phyloP scores from a whole-genome alignment of 2,113 vertebrate genomes.

The Microtus pennsylvanicus region DNA sequence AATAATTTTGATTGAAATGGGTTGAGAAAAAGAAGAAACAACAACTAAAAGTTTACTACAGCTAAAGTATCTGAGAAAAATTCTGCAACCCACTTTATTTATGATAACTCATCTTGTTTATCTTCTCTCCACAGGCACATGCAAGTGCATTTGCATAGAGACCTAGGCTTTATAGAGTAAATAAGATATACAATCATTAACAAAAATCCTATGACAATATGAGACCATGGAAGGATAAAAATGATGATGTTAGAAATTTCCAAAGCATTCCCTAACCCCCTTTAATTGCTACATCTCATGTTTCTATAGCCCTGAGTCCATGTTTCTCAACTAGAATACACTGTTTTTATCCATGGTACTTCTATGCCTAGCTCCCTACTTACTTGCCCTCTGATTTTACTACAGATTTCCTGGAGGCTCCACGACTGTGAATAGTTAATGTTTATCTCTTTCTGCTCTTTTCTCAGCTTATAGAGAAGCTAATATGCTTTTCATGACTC shows the following conservation, averaged over 20 bases:
- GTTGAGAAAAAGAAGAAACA: not conserved
- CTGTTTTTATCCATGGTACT: not conserved
- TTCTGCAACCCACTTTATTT: not conserved
- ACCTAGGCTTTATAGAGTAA: not conserved
- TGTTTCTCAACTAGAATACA: not conserved
- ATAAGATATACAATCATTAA: not conserved
- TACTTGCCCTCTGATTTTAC: not conserved
- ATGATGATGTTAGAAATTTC: not conserved
- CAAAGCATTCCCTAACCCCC: not conserved
- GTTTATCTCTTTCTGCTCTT: no score
- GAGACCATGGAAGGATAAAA: not conserved
- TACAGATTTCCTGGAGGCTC: not conserved
- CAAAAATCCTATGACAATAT: not conserved
- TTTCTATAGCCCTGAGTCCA: not conserved
- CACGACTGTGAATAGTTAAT: not conserved
- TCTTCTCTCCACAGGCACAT: not conserved
- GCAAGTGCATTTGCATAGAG: rapidly evolving
- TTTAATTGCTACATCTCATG: not conserved
- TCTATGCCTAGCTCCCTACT: not conserved
- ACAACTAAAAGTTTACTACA: not conserved
- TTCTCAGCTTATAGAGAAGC: not conserved
- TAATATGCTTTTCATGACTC: not conserved
- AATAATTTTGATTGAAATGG: not conserved
- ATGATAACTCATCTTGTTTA: not conserved
- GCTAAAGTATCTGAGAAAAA: no score